phyloP scores from a whole-genome alignment of 2,797 vertebrate genomes.

The Pempheris klunzingeri region DNA sequence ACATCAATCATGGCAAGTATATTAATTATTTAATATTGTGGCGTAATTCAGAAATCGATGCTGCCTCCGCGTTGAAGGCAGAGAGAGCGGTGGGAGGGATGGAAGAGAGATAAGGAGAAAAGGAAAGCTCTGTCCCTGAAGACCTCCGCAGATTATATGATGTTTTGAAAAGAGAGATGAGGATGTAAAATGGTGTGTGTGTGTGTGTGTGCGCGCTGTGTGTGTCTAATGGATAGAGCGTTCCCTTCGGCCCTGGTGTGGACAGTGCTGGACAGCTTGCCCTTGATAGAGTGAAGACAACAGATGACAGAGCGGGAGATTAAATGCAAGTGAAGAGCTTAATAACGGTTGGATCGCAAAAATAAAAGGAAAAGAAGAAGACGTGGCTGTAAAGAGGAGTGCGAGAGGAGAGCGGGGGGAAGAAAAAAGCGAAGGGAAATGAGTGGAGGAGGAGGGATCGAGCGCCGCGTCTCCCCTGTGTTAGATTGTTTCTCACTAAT shows the following conservation, averaged over 20 bases:
- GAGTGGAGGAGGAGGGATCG: slow-evolving; percentile 67
- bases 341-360: slow-evolving; percentile 68
- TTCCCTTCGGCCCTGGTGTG: slow-evolving; percentile 68
- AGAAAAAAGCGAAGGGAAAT: slow-evolving; percentile 30
- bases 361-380: slow-evolving; percentile 46
- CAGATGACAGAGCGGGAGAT: slow-evolving; percentile 64
- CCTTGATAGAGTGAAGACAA: slow-evolving; percentile 77
- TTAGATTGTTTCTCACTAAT: slow-evolving; percentile 85
- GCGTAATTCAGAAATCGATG: slow-evolving; percentile 99
- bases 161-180: slow-evolving; percentile 80
- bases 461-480: slow-evolving; percentile 72
- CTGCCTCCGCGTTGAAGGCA: slow-evolving; percentile 71
- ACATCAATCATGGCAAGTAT: slow-evolving; percentile 99
- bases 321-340: slow-evolving; percentile 73
- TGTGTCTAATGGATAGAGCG: slow-evolving; percentile 72
- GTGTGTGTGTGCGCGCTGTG: slow-evolving; percentile 29
- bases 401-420: slow-evolving; percentile 25
- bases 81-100: slow-evolving; percentile 57
- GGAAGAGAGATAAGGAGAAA: slow-evolving; percentile 71
- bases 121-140: slow-evolving; percentile 74
- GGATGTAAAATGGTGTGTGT: slow-evolving; percentile 69
- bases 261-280: slow-evolving; percentile 69
- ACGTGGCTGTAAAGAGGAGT: slow-evolving; percentile 41
- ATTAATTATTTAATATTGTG: slow-evolving; percentile 99
- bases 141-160: slow-evolving; percentile 79